Percentiles rank a stretch among this genome's conserved stretches.
Conservation (phyloP, 2,797 vertebrate species). For the Rachycentron canadum region DNA sequence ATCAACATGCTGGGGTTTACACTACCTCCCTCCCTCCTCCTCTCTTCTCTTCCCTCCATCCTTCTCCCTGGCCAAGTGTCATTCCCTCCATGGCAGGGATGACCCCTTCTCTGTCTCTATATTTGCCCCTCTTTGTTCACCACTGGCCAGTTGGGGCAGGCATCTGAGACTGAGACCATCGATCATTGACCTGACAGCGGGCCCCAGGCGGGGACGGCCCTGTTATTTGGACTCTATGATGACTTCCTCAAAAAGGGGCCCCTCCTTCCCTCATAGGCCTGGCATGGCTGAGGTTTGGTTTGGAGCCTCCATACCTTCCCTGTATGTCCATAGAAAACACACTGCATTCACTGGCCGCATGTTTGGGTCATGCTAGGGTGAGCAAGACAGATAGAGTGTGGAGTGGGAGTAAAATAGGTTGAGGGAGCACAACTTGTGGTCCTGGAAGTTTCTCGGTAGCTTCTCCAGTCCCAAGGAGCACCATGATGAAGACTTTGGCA, state of each 20-base stretch:
- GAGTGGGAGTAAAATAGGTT: slow-evolving; percentile 67
- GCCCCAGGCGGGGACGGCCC: slow-evolving; percentile 82
- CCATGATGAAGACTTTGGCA: slow-evolving; percentile 57
- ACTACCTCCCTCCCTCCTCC: slow-evolving; percentile 62
- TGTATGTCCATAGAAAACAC: slow-evolving; percentile 78
- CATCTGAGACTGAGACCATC: slow-evolving; percentile 79
- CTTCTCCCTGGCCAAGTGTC: slow-evolving; percentile 64
- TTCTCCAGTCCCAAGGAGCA: slow-evolving; percentile 42
- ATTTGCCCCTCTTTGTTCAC: slow-evolving; percentile 83
- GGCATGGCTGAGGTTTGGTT: slow-evolving; percentile 84
- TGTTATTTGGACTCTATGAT: slow-evolving; percentile 85
- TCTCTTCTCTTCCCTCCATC: slow-evolving; percentile 60
- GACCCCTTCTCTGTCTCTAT: slow-evolving; percentile 82
- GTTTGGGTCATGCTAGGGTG: slow-evolving; percentile 80
- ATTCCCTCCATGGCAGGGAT: slow-evolving; percentile 73
- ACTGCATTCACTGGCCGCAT: slow-evolving; percentile 71
- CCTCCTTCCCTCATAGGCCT: slow-evolving; percentile 77
- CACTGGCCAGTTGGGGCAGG: slow-evolving; percentile 76
- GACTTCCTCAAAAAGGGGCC: slow-evolving; percentile 82
- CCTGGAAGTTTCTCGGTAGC: slow-evolving; percentile 62
- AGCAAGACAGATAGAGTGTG: slow-evolving; percentile 80
- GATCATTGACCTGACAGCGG: slow-evolving; percentile 84
- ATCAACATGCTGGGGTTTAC: slow-evolving; percentile 79
- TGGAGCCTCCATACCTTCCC: slow-evolving; percentile 78
- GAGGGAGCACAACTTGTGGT: slow-evolving; percentile 56